Evolutionary conservation across 2,888 invertebrate genomes (phyloP).

Genomic region (Phengaris arion): DNA sequence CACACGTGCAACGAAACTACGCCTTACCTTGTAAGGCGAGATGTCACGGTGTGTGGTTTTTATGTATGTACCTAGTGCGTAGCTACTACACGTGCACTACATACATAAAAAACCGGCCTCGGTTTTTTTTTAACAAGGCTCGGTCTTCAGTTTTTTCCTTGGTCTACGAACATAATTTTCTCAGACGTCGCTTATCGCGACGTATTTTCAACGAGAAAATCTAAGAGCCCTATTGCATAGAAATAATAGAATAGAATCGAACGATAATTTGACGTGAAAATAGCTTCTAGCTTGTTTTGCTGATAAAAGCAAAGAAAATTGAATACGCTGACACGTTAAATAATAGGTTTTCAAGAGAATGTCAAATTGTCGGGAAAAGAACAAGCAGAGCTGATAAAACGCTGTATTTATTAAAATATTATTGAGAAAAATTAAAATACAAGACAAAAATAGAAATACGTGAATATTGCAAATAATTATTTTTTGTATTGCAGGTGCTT

Average conservation of each 20-base stretch:
- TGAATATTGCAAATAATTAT: no score
- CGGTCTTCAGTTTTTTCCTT: not conserved
- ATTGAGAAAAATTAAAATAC: not conserved
- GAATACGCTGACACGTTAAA: conserved; percentile 17
- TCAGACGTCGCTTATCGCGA: conserved; percentile 3
- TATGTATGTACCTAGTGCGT: no score
- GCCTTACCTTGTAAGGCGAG: no score
- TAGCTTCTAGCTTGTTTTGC: not conserved
- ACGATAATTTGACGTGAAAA: conserved; percentile 17
- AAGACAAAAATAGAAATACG: not conserved
- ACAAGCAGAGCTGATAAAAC: not conserved
- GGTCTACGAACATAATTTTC: not conserved
- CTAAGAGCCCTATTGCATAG: conserved; percentile 2
- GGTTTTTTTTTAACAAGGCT: not conserved
- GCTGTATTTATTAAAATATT: not conserved
- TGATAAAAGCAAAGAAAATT: conserved; percentile 19
- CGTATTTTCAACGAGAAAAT: not conserved
- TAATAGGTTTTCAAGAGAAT: conserved; percentile 11
- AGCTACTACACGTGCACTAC: no score
- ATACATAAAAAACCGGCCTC: no score
- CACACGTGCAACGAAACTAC: no score
- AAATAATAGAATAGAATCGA: conserved; percentile 15
- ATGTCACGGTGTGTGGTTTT: no score
- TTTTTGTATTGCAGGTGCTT: no score
- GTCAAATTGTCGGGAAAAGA: not conserved